phyloP scores from a whole-genome alignment of 2,797 vertebrate species.

The Prionace glauca region DNA sequence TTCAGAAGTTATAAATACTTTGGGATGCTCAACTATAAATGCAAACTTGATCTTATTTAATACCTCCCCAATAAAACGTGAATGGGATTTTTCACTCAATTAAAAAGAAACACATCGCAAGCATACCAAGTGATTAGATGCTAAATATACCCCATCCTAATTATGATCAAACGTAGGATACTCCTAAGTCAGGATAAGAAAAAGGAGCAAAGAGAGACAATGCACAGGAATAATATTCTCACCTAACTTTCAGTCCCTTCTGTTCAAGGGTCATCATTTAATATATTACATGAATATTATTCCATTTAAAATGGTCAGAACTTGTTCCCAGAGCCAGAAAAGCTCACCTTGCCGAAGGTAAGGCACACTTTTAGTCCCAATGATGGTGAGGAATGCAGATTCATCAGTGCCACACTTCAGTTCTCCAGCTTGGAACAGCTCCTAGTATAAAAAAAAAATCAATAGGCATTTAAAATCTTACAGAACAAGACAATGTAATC shows the following conservation, averaged over 20 bases:
- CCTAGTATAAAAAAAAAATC: slow-evolving; percentile 53
- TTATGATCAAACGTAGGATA: no score
- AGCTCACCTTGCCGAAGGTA: slow-evolving; percentile 77
- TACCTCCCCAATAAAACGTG: not conserved
- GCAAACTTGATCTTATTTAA: not conserved
- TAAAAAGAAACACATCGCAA: not conserved
- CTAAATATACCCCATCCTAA: no score
- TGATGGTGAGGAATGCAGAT: slow-evolving; percentile 83
- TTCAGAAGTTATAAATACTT: not conserved
- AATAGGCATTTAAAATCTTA: not conserved
- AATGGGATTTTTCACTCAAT: not conserved
- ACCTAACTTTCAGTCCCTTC: not conserved
- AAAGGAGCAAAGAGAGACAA: not conserved
- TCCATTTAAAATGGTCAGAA: not conserved
- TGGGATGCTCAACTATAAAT: not conserved
- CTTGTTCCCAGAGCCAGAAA: not conserved
- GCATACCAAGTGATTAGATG: not conserved
- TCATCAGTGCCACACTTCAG: slow-evolving; percentile 88
- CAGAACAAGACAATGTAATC: not conserved
- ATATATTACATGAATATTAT: not conserved
- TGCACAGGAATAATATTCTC: not conserved
- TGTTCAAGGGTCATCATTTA: not conserved
- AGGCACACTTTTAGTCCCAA: slow-evolving; percentile 78
- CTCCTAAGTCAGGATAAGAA: not conserved
- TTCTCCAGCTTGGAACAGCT: slow-evolving; percentile 79